Evolutionary conservation across 1,140 invertebrate species (phyloP).

Genomic region (Arctopsyche grandis): DNA sequence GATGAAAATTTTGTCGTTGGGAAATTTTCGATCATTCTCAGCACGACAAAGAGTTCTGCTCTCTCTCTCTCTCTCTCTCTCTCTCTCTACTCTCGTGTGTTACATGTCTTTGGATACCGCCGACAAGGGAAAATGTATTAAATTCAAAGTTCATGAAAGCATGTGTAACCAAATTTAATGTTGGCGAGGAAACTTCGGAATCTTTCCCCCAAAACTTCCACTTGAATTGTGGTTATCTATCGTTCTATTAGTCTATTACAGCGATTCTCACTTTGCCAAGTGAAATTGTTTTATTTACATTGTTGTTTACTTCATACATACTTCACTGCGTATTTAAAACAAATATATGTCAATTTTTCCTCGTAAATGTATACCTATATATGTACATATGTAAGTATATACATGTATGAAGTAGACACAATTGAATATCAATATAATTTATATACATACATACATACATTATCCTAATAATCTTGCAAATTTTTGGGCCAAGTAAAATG

Average conservation of each 20-base stretch:
- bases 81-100: neutral
- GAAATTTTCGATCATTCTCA: constrained; percentile 19
- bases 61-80: neutral
- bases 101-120: constrained; percentile 32
- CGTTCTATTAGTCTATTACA: constrained; percentile 33
- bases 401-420: too few species aligned
- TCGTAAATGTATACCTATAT: too few species aligned
- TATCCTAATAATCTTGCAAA: too few species aligned
- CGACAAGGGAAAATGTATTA: constrained; percentile 50
- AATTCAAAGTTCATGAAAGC: constrained; percentile 53
- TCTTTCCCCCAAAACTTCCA: constrained; percentile 48
- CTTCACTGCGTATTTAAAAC: too few species aligned
- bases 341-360: too few species aligned
- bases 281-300: neutral
- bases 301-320: too few species aligned
- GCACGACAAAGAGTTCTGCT: constrained; percentile 3
- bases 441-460: too few species aligned
- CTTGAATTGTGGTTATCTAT: constrained; percentile 50
- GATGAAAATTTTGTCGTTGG: constrained; percentile 18
- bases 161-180: constrained; percentile 53
- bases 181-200: constrained; percentile 48
- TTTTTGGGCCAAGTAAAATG: too few species aligned
- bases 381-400: too few species aligned
- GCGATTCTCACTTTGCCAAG: constrained; percentile 27
- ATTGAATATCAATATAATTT: too few species aligned